A percentile compares a stretch with the other conserved stretches of the same genome.
These are phyloP conservation scores for Centruroides sculpturatus DNA, from an alignment of 1,140 invertebrate species.

Conservation along the genomic window DNA sequence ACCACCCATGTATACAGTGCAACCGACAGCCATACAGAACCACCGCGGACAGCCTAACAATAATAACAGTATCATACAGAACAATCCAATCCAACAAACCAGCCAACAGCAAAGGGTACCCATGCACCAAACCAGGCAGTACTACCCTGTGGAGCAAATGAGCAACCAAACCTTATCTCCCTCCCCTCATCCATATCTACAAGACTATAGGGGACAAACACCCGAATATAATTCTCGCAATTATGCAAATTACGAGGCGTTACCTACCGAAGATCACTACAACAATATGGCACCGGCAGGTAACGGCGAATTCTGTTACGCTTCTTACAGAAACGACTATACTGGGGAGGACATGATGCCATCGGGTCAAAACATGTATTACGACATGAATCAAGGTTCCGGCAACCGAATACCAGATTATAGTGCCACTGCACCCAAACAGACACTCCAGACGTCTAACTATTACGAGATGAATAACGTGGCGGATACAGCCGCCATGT, in stretches of 20 bases:
- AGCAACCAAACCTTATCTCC: slow-evolving; percentile 1
- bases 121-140: not conserved
- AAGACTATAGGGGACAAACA: slow-evolving; percentile 9
- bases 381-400: slow-evolving; percentile 12
- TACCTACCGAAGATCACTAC: not conserved
- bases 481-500: slow-evolving; percentile 13
- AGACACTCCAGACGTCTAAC: slow-evolving; percentile 13
- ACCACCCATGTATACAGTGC: too few species aligned
- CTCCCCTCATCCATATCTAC: slow-evolving; percentile 8
- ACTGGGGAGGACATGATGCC: not conserved
- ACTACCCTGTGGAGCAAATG: slow-evolving; percentile 1
- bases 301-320: not conserved
- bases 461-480: slow-evolving; percentile 11
- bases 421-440: slow-evolving; percentile 16
- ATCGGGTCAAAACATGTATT: slow-evolving; percentile 11
- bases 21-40: too few species aligned
- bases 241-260: not conserved
- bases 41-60: too few species aligned
- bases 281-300: too few species aligned
- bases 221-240: not conserved
- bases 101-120: too few species aligned
- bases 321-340: not conserved
- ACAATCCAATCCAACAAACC: too few species aligned
- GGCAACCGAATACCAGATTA: slow-evolving; percentile 13
- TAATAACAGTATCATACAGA: too few species aligned